phyloP scores from a whole-genome alignment of 2,888 invertebrate species.

The Eutolmus rufibarbis region DNA sequence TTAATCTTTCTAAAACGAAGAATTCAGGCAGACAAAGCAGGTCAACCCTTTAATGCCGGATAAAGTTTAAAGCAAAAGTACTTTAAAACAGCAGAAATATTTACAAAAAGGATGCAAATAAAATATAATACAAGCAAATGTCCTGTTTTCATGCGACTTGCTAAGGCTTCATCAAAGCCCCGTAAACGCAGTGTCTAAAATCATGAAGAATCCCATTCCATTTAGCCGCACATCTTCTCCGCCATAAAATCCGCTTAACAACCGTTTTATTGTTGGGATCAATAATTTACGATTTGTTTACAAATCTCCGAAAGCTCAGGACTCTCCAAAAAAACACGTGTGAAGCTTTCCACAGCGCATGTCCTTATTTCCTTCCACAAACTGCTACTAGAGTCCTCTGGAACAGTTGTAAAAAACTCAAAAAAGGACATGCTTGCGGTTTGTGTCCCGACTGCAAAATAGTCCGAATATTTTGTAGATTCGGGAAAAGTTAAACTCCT shows the following conservation, averaged over 20 bases:
- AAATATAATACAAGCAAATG: not conserved
- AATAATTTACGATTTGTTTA: slow-evolving; percentile 7
- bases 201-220: not conserved
- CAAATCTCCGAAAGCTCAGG: not conserved
- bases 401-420: not conserved
- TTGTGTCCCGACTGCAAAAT: not conserved
- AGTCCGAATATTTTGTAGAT: not conserved
- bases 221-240: not conserved
- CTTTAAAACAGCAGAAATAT: not conserved
- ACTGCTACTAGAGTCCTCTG: not conserved
- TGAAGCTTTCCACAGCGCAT: not conserved
- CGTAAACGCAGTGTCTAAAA: not conserved
- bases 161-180: not conserved
- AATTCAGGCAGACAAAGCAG: not conserved
- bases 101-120: not conserved
- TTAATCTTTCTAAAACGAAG: not conserved
- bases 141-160: not conserved
- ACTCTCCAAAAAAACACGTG: slow-evolving; percentile 7
- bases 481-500: not conserved
- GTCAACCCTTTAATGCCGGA: no score
- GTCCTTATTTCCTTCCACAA: not conserved
- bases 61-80: not conserved
- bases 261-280: not conserved
- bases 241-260: not conserved
- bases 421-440: not conserved